A percentile compares a stretch with the other conserved stretches of the same genome.
Conservation (phyloP, 2,113 vertebrate species). For the Athene noctua region DNA sequence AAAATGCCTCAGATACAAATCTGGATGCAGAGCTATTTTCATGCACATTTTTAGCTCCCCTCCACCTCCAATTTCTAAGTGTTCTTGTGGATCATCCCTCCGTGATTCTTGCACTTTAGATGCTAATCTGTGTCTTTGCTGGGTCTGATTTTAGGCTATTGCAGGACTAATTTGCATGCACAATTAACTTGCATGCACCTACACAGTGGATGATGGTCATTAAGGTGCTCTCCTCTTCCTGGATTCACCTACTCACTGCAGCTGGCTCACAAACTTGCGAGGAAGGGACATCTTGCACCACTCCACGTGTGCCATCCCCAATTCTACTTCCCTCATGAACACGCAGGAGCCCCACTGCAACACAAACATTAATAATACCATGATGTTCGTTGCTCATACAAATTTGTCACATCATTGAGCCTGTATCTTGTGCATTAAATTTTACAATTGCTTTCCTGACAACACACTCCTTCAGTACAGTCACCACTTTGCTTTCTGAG, state of each 20-base stretch:
- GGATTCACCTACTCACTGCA: neutral
- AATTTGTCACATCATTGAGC: neutral
- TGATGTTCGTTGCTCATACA: neutral
- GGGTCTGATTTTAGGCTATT: neutral
- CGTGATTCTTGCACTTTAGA: neutral
- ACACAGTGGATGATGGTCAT: neutral
- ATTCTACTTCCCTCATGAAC: neutral
- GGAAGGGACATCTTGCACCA: fast-evolving
- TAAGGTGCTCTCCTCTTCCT: neutral
- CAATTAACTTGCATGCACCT: neutral
- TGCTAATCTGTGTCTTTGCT: neutral
- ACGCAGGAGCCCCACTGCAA: neutral
- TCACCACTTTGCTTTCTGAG: neutral
- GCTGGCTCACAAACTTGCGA: fast-evolving
- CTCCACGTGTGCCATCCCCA: fast-evolving
- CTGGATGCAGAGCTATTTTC: neutral
- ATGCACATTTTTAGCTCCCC: neutral
- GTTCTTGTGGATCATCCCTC: neutral
- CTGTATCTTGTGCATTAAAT: neutral
- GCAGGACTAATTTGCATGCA: neutral
- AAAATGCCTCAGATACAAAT: slow-evolving; percentile 5
- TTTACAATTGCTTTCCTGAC: neutral
- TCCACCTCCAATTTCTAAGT: neutral
- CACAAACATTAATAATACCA: neutral
- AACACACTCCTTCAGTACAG: neutral